Evolutionary conservation across 2,888 invertebrate genomes (phyloP), one percentile per base, ranked within the genome.

Genomic region (Apocheima hispidaria): DNA sequence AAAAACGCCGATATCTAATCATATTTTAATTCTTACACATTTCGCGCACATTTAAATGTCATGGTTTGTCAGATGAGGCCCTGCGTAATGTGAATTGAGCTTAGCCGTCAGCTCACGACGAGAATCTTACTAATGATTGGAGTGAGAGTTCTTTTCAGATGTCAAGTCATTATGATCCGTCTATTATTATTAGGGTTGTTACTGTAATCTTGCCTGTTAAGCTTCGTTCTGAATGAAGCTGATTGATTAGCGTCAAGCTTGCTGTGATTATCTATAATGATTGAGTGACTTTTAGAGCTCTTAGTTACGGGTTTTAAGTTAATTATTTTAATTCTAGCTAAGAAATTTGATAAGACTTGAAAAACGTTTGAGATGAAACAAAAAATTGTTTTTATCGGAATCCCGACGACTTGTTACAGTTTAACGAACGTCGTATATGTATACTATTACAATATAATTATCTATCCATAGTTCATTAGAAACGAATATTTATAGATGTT

Each of bases 31-130:
- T n/a, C n/a, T n/a, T n/a, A n/a, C n/a, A n/a, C n/a, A n/a, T n/a
- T n/a, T n/a, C n/a, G 12, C 9, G 1, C 1, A 38, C 1, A 18
- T 18, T 38, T 18, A 0, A 40, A 20, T 40, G 2, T 21, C 2
- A 21, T 2, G 1, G 2, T 2, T 9, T 9, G 9, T 1, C 6
- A 7, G 7, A 12, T 4, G 5, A 0, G 16, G 1, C 16, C 1
- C 46, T 3, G 12, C 5, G 4, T n/a, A 20, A 14, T 46, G 20
- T 46, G 46, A 33, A 46, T 46, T 7, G 12, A 20, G 12, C 46
- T n/a, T 51, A 73, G 72, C 68, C 77, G 77, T 81, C 79, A 79
- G 77, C 51, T 71, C 66, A 60, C 79, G 79, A 82, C 79, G 79
- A 74, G 75, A 73, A 63, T 71, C 60, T 66, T 67, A 72, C 74